Evolutionary conservation across 2,113 vertebrate species (phyloP).

Genomic region (Todiramphus saurophagus): DNA sequence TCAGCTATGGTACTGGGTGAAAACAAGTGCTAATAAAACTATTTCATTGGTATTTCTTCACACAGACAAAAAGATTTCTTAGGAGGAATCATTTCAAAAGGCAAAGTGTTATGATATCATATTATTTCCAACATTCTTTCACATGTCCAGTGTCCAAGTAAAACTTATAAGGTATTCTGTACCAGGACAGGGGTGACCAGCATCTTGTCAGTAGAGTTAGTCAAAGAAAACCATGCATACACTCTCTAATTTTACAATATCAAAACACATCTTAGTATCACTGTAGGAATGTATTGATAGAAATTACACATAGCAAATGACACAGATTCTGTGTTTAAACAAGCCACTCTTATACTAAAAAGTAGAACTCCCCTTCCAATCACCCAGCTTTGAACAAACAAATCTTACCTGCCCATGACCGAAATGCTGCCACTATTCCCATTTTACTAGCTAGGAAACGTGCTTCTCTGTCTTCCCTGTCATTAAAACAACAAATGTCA

Average conservation of each 20-base stretch:
- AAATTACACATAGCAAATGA: background rate
- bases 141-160: background rate
- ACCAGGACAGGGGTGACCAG: rapidly evolving
- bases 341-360: background rate
- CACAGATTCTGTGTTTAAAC: background rate
- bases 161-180: background rate
- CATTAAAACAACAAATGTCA: background rate
- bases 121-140: background rate
- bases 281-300: background rate
- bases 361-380: background rate
- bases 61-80: background rate
- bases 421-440: slow-evolving; percentile 96
- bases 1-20: background rate
- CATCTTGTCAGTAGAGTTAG: background rate
- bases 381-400: background rate
- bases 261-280: background rate
- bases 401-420: slow-evolving; percentile 94
- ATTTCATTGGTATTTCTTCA: background rate
- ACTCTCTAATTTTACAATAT: background rate
- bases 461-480: slow-evolving; percentile 94
- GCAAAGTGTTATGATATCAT: background rate
- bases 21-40: background rate
- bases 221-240: background rate
- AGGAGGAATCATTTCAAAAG: background rate
- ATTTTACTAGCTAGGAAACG: slow-evolving; percentile 96